Base-by-base conservation (phyloP, 2,888 invertebrate genomes). In the Sussaba pulchella region DNA sequence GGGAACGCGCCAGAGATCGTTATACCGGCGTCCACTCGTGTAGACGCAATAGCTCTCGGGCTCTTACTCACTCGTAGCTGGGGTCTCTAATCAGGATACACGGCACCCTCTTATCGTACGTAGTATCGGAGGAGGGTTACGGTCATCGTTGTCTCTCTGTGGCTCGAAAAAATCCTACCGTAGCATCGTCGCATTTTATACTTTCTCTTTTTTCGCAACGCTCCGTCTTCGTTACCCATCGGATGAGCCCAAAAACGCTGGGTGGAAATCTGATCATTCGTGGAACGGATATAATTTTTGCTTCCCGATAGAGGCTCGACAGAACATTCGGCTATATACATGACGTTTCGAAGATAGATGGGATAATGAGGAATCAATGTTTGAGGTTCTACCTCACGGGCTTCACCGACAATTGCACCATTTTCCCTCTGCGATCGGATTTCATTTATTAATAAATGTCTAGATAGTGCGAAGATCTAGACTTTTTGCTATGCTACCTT, bases 61-160 rank as follows among this genome's bases (percentile, higher is more conserved):
- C 43, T 45, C 47, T 45, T 39, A 3, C 69, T 36, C 54, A 47
- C 45, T 64, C 45, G 47, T 77, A 26, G 61, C 43, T 10, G 59
- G 67, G 50, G 24, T 63, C 64, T 78, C 78, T 81, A 78, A 81
- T 81, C 81, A 81, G 77, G 81, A 78, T 66, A 81, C 74, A 80
- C 54, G 45, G 69, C 72, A 67, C 17, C 52, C 70, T 26, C 66
- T 52, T 71, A 57, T 78, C 66, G 57, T 36, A 52, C 64, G 39
- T 45, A 21, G 24, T 31, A 36, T 24, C 45, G n/a, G 19, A 52
- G 45, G 43, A 43, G 54, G 54, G 54, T 54, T 54, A 52, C 24
- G 14, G 52, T 54, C 52, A 61, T 43, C 50, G 26, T 63, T 79
- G 63, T 43, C 63, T 64, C 57, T 24, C 47, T 50, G 19, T 57